Conservation (phyloP, 2,888 invertebrate species). For the Oligia latruncula region DNA sequence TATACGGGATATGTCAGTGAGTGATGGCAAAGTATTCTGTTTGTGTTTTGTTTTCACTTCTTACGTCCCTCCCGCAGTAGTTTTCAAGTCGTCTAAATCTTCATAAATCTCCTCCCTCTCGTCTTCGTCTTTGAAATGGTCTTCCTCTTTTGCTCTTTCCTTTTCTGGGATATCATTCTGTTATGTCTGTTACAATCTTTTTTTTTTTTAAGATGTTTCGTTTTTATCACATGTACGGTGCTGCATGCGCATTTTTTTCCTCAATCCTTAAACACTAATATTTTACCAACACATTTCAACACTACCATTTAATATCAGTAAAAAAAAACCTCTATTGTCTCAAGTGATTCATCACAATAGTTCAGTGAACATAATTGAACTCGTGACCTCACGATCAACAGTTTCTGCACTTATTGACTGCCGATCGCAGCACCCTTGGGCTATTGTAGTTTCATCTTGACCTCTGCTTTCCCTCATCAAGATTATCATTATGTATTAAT, state of each 20-base stretch:
- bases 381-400: constrained; percentile 48
- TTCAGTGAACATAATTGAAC: constrained; percentile 56
- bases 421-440: constrained; percentile 55
- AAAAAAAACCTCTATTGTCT: constrained; percentile 25
- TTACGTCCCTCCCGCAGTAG: too few relatives aligned
- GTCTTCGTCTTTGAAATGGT: too few relatives aligned
- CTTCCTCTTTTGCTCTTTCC: too few relatives aligned
- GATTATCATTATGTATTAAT: constrained; percentile 48
- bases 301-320: constrained; percentile 6
- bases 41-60: too few relatives aligned
- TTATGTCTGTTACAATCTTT: too few relatives aligned
- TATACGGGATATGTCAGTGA: too few relatives aligned
- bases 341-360: constrained; percentile 58
- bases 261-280: not conserved
- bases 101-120: too few relatives aligned
- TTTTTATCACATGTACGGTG: not conserved
- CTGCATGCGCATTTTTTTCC: not conserved
- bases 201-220: not conserved
- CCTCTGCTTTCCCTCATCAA: constrained; percentile 54
- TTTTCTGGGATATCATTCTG: too few relatives aligned
- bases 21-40: too few relatives aligned
- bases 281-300: constrained; percentile 18
- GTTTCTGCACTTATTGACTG: constrained; percentile 52
- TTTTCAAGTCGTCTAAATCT: too few relatives aligned
- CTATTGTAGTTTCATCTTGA: constrained; percentile 53